phyloP scores from a whole-genome alignment of 2,888 invertebrate genomes.

The Synergus laeviventris region DNA sequence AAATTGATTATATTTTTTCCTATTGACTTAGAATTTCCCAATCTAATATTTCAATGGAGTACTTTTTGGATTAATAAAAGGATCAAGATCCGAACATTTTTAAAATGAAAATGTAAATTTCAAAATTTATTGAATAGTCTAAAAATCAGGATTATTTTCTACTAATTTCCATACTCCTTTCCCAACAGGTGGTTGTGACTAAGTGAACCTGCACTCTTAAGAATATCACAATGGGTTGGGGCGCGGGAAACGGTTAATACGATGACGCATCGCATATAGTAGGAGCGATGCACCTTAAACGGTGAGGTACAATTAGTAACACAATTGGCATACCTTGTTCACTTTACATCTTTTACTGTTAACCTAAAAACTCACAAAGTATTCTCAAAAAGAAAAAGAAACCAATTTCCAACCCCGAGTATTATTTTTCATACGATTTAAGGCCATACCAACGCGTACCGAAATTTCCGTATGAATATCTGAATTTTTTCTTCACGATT shows the following conservation, averaged over 20 bases:
- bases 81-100: no score
- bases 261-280: slow-evolving; percentile 38
- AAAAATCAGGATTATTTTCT: neutral
- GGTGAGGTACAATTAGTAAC: slow-evolving; percentile 33
- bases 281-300: slow-evolving; percentile 37
- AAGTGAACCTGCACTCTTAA: slow-evolving; percentile 38
- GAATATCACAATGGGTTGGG: slow-evolving; percentile 39
- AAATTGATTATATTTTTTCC: neutral
- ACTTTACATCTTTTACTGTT: slow-evolving; percentile 7
- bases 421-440: neutral
- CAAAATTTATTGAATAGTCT: neutral
- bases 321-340: slow-evolving; percentile 27
- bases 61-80: no score
- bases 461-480: no score
- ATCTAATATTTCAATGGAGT: neutral
- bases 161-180: neutral
- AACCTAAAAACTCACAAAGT: neutral
- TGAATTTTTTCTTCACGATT: no score
- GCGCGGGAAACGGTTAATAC: slow-evolving; percentile 26
- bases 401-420: neutral
- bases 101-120: no score
- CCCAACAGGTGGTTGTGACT: slow-evolving; percentile 41
- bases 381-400: neutral
- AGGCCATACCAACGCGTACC: no score
- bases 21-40: neutral